Evolutionary conservation across 2,888 invertebrate species (phyloP).

Genomic region (Nezara viridula): DNA sequence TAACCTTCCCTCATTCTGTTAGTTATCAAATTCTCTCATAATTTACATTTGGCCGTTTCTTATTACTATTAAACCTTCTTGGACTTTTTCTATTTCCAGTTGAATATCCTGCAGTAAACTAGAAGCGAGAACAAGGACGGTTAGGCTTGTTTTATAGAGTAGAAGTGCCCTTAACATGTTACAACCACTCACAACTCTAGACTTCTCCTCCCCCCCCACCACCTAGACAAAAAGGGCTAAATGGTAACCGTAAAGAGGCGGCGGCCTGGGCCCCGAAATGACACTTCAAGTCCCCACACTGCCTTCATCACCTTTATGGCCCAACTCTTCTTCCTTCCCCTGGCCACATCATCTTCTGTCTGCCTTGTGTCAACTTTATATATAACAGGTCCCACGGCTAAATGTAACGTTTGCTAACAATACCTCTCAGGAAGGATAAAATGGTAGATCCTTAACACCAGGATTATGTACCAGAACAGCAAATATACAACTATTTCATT

Average conservation of each 20-base stretch:
- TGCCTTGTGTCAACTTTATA: neutral
- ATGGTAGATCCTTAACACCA: neutral
- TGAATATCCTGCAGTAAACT: neutral
- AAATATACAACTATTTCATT: too few relatives aligned
- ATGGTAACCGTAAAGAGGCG: neutral
- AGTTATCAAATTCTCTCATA: too few relatives aligned
- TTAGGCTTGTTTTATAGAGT: neutral
- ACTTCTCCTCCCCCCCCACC: neutral
- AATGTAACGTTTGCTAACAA: neutral
- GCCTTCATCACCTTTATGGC: conserved; percentile 9
- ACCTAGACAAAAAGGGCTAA: neutral
- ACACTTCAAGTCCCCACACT: neutral
- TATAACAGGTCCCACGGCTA: neutral
- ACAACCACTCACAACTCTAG: neutral
- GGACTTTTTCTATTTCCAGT: too few relatives aligned
- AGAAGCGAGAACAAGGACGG: neutral
- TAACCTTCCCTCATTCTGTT: too few relatives aligned
- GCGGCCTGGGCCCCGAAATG: neutral
- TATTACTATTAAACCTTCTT: too few relatives aligned
- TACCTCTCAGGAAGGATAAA: neutral
- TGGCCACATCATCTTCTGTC: neutral
- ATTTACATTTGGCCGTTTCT: too few relatives aligned
- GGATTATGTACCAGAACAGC: too few relatives aligned
- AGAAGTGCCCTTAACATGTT: too few relatives aligned
- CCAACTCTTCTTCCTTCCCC: neutral